Base-by-base conservation (phyloP, 2,888 invertebrate genomes). In the Eristalis intricaria region DNA sequence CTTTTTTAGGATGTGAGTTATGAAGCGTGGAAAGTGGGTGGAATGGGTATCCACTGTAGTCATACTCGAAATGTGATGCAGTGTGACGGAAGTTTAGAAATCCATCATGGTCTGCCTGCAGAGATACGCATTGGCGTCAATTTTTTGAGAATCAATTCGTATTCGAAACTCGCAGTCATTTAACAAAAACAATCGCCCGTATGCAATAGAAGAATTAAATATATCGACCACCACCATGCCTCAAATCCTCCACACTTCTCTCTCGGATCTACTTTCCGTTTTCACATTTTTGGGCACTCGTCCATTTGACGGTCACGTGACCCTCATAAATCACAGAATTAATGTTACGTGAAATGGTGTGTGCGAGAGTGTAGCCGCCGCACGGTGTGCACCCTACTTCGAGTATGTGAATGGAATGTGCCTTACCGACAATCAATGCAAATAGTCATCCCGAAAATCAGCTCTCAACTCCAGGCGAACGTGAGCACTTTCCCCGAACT, bases 321-420 rank as follows among this genome's bases (percentile, higher is more conserved):
- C 93, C 93, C 92, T 92, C 92, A 93, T 93, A 93, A 93, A 93
- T 93, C 93, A 93, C 92, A 89, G 92, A 92, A 92, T 93, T 93
- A 93, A 93, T 93, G 93, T 93, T 93, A 93, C 92, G 93, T 93
- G 92, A 93, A 93, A 93, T 93, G 92, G 91, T 93, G 91, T 93
- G 91, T 90, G 91, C 89, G 90, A 87, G 81, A 84, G 69, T 73
- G 77, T 82, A 88, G 84, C 26, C 43, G 32, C 64, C 60, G 79
- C 68, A 70, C 61, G 63, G 35, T 11, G 56, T 63, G 40, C 78
- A 71, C 66, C 82, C 68, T 80, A 70, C 79, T 71, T 15, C 58
- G 69, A 22, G 23, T 66, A 65, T 61, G 35, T 56, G 61, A 50
- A 58, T 22, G 65, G 22, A 35, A 19, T 26, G 29, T 64, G 15